Conservation (phyloP, 1,140 invertebrate species). For the Tetragonula clypearis region DNA sequence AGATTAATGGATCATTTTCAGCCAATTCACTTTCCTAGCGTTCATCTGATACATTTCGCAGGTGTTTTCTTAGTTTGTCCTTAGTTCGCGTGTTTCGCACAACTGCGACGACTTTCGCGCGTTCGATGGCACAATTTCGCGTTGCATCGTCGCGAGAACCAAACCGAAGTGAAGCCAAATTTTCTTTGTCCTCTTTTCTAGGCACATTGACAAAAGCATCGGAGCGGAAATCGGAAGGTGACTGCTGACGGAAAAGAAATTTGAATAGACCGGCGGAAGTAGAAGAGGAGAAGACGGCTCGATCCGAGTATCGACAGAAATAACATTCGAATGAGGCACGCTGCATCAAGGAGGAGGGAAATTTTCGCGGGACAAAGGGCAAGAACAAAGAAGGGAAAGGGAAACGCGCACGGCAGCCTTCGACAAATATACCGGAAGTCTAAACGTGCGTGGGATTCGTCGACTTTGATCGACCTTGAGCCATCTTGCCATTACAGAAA, state of each 20-base stretch:
- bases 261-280: not conserved
- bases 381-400: no score
- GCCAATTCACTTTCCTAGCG: no score
- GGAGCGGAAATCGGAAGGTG: not conserved
- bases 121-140: not conserved
- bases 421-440: slow-evolving; percentile 1
- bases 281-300: not conserved
- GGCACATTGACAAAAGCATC: slow-evolving; percentile 3
- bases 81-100: not conserved
- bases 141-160: not conserved
- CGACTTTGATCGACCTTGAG: not conserved
- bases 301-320: not conserved
- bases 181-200: slow-evolving; percentile 9
- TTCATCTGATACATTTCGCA: not conserved
- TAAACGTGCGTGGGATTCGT: not conserved
- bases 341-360: not conserved
- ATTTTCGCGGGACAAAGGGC: not conserved
- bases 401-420: not conserved
- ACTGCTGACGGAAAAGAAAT: not conserved
- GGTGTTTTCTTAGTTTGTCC: no score
- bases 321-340: not conserved
- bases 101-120: not conserved
- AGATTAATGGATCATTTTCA: not conserved
- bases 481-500: not conserved
- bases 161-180: not conserved